Conservation (phyloP, 2,797 vertebrate species). For the Miichthys miiuy region DNA sequence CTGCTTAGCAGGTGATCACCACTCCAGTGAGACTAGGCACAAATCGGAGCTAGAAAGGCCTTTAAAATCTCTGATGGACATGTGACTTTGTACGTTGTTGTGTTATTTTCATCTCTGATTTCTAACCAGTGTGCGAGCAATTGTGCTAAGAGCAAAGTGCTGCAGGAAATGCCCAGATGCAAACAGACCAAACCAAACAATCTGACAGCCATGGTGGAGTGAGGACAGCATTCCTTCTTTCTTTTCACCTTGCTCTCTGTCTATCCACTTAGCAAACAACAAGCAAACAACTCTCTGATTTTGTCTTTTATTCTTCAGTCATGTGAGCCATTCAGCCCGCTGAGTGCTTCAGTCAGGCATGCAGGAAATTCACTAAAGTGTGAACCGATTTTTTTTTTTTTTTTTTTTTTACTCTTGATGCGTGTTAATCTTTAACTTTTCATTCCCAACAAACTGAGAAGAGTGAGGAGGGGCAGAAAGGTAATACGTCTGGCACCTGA, state of each 20-base stretch:
- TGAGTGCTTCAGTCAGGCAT: constrained; percentile 5
- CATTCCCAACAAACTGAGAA: constrained; percentile 14
- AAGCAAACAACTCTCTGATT: neutral
- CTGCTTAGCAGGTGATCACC: neutral
- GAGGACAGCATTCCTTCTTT: neutral
- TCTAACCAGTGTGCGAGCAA: neutral
- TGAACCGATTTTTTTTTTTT: constrained; percentile 17
- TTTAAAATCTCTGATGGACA: neutral
- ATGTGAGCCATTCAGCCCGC: neutral
- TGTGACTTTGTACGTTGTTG: neutral
- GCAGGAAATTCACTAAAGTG: constrained; percentile 1
- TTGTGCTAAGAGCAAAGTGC: neutral
- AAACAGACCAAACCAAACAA: constrained; percentile 8
- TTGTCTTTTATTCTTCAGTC: neutral
- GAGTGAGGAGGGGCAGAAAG: constrained; percentile 32
- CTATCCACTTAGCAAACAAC: constrained; percentile 3
- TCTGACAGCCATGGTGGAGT: neutral
- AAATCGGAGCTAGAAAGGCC: neutral
- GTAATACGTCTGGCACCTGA: constrained; percentile 31
- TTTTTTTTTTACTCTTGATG: constrained; percentile 22
- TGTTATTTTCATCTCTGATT: neutral
- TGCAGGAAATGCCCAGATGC: neutral
- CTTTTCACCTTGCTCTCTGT: neutral
- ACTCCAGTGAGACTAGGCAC: neutral
- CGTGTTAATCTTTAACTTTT: constrained; percentile 13